Conservation (phyloP, 2,113 vertebrate species). For the Lagopus leucura region DNA sequence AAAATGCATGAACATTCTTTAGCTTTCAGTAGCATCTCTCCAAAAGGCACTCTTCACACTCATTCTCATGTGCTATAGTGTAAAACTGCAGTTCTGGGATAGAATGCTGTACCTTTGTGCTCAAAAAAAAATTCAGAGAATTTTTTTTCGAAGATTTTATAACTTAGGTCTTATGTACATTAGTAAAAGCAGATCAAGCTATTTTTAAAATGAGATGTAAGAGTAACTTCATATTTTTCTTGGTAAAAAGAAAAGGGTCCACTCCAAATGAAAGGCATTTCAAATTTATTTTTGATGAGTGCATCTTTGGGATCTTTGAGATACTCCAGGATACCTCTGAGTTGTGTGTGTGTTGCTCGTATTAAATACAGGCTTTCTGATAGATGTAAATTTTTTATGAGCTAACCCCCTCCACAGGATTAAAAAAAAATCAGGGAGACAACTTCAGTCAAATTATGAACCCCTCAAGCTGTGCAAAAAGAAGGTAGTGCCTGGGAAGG, state of each 20-base stretch:
- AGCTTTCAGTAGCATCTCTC: background rate
- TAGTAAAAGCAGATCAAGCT: background rate
- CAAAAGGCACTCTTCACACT: background rate
- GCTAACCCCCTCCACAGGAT: background rate
- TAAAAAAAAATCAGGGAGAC: conserved; percentile 33
- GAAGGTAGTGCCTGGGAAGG: conserved; percentile 7
- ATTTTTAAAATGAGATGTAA: background rate
- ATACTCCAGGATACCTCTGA: background rate
- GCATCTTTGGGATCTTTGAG: background rate
- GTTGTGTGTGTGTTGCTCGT: background rate
- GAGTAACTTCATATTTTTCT: background rate
- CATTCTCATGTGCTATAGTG: background rate
- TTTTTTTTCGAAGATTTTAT: background rate
- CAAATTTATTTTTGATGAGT: background rate
- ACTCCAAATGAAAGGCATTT: background rate
- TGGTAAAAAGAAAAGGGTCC: background rate
- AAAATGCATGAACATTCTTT: background rate
- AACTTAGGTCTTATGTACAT: background rate
- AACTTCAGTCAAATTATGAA: conserved; percentile 42
- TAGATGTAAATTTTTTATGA: background rate
- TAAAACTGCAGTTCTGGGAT: background rate
- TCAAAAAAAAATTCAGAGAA: background rate
- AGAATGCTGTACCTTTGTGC: background rate
- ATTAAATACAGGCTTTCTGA: conserved; percentile 24
- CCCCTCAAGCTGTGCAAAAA: conserved; percentile 29